Evolutionary conservation across 2,113 vertebrate species (phyloP).

Genomic region (Oxyura jamaicensis): DNA sequence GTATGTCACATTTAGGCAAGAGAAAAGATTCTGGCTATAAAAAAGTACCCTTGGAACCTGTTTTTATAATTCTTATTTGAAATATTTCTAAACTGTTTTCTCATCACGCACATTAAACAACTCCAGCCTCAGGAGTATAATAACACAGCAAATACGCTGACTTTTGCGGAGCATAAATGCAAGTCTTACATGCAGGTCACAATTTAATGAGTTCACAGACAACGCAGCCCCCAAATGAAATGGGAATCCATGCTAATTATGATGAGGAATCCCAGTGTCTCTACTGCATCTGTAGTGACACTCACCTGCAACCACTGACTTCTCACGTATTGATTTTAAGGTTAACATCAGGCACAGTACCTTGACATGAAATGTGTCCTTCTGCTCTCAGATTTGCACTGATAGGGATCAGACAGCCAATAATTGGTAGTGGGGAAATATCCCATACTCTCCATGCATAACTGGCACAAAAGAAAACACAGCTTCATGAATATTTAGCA

Average conservation of each 20-base stretch:
- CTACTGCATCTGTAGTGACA: background rate
- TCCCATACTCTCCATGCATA: background rate
- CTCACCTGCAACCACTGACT: background rate
- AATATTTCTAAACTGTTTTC: slow-evolving; percentile 45
- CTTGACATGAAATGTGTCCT: background rate
- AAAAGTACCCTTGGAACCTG: slow-evolving; percentile 25
- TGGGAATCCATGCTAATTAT: background rate
- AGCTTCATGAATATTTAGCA: slow-evolving; percentile 34
- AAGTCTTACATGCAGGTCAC: slow-evolving; percentile 5
- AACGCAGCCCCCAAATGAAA: background rate
- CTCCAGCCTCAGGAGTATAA: slow-evolving; percentile 6
- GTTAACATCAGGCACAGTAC: background rate
- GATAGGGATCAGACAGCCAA: background rate
- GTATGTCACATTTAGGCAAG: slow-evolving; percentile 19
- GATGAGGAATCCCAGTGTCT: background rate
- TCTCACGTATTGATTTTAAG: background rate
- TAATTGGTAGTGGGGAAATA: background rate
- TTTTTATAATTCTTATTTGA: slow-evolving; percentile 41
- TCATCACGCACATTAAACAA: slow-evolving; percentile 50
- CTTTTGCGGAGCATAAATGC: background rate
- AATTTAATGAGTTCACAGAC: slow-evolving; percentile 33
- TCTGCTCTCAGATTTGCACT: background rate
- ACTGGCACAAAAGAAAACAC: background rate
- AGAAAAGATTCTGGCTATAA: slow-evolving; percentile 40
- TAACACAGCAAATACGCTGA: background rate